Evolutionary conservation across 2,888 invertebrate species (phyloP).

Genomic region (Lagria hirta): DNA sequence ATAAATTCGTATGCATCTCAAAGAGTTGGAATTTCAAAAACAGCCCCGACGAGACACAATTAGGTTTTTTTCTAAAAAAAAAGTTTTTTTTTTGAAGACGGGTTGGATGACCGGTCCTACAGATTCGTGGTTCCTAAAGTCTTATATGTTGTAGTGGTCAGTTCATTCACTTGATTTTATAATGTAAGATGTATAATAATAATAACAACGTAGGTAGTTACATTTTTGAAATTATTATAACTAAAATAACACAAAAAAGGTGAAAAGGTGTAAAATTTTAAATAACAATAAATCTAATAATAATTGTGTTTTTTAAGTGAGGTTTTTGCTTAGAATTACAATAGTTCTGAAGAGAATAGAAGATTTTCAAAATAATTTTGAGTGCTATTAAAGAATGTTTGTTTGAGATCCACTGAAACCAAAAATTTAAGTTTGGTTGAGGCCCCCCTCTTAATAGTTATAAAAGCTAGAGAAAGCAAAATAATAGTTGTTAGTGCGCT

Average conservation of each 20-base stretch:
- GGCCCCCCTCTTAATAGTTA: constrained; percentile 25
- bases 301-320: constrained; percentile 15
- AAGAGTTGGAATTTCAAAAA: constrained; percentile 15
- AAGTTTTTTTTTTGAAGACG: constrained; percentile 34
- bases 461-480: constrained; percentile 24
- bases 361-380: too few relatives aligned
- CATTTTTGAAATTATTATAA: too few relatives aligned
- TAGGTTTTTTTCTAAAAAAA: constrained; percentile 44
- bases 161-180: constrained; percentile 36
- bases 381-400: too few relatives aligned
- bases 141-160: constrained; percentile 53
- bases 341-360: too few relatives aligned
- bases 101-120: constrained; percentile 47
- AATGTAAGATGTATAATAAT: too few relatives aligned
- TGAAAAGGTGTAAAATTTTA: constrained; percentile 20
- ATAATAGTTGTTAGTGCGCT: constrained; percentile 24
- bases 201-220: too few relatives aligned
- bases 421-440: constrained; percentile 22
- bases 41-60: constrained; percentile 53
- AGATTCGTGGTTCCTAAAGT: constrained; percentile 49
- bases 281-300: constrained; percentile 15
- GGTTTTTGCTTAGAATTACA: too few relatives aligned
- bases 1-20: not conserved
- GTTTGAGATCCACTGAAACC: constrained; percentile 25
- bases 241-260: constrained; percentile 20